A percentile compares a stretch with the other conserved stretches of the same genome.
Evolutionary conservation across 2,888 invertebrate genomes (phyloP).

Genomic region (Theristus sp.): DNA sequence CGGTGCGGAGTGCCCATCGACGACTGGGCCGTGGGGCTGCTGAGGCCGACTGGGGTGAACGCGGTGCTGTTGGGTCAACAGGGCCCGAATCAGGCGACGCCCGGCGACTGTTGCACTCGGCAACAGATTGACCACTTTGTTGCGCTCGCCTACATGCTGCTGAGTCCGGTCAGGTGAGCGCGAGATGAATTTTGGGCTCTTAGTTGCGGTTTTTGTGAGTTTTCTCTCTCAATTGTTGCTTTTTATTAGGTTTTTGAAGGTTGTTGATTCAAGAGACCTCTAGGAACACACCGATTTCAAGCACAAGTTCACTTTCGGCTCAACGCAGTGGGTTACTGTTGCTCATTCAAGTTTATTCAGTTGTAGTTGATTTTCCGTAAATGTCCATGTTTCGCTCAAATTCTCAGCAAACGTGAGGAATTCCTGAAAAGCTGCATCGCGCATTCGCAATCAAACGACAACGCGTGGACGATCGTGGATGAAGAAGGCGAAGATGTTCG

Average conservation of each 20-base stretch:
- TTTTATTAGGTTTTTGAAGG: too few species aligned
- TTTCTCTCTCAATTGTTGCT: too few species aligned
- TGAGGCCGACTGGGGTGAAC: constrained; percentile 14
- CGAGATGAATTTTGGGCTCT: too few species aligned
- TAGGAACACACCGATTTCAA: too few species aligned
- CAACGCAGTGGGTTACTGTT: too few species aligned
- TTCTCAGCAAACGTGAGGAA: constrained; percentile 14
- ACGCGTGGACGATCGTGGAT: constrained; percentile 13
- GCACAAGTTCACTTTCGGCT: too few species aligned
- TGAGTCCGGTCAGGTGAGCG: constrained; percentile 21
- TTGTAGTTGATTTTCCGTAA: too few species aligned
- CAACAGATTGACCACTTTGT: constrained; percentile 19
- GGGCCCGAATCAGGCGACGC: neutral
- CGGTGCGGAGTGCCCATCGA: constrained; percentile 19
- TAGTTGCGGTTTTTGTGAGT: too few species aligned
- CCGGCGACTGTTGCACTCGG: too few species aligned
- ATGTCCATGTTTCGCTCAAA: too few species aligned
- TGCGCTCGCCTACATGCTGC: constrained; percentile 17
- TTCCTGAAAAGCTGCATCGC: constrained; percentile 11
- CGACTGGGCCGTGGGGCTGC: constrained; percentile 18
- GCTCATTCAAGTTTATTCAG: too few species aligned
- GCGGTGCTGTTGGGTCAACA: neutral
- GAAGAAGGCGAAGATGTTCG: constrained; percentile 14
- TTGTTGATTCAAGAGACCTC: too few species aligned
- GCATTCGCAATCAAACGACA: constrained; percentile 11